These are phyloP conservation scores for Benitochromis conjunctus DNA, from an alignment of 2,113 vertebrate genomes.

Conservation along the genomic window DNA sequence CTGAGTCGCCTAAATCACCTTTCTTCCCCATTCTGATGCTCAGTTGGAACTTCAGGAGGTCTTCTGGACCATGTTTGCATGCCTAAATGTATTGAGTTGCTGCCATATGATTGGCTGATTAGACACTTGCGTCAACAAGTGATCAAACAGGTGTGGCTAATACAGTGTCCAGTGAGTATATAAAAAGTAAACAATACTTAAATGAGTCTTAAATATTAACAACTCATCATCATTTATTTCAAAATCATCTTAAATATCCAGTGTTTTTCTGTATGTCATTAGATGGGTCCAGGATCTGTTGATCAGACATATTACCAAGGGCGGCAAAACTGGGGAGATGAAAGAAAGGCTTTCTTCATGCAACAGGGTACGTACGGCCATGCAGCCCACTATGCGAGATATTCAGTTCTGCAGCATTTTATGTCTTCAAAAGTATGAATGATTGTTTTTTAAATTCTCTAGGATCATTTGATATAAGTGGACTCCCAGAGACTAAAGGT, in stretches of 20 bases:
- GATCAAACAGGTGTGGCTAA: neutral
- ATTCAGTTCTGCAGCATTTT: neutral
- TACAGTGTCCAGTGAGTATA: neutral
- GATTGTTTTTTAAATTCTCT: neutral
- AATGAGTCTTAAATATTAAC: neutral
- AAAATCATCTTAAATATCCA: neutral
- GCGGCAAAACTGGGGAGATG: constrained; percentile 77
- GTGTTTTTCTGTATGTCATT: neutral
- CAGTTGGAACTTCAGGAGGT: neutral
- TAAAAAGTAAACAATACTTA: neutral
- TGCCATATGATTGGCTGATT: neutral
- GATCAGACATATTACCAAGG: constrained; percentile 94
- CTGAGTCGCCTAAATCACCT: neutral
- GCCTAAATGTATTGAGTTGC: neutral
- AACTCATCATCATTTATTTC: neutral
- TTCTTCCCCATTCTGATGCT: neutral
- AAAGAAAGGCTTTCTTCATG: constrained; percentile 73
- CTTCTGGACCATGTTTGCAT: neutral
- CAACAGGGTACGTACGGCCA: constrained; percentile 77
- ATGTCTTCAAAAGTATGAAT: neutral
- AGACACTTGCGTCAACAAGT: neutral
- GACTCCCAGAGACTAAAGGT: constrained; percentile 75
- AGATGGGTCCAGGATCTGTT: constrained; percentile 76
- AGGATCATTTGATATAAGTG: constrained; percentile 85
- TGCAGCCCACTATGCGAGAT: too few species aligned